Percentiles rank a stretch among this genome's conserved stretches.
These are phyloP conservation scores for Petrosia ficiformis DNA, from an alignment of 37 sponge, comb jelly and placozoan genomes.

Conservation along the genomic window DNA sequence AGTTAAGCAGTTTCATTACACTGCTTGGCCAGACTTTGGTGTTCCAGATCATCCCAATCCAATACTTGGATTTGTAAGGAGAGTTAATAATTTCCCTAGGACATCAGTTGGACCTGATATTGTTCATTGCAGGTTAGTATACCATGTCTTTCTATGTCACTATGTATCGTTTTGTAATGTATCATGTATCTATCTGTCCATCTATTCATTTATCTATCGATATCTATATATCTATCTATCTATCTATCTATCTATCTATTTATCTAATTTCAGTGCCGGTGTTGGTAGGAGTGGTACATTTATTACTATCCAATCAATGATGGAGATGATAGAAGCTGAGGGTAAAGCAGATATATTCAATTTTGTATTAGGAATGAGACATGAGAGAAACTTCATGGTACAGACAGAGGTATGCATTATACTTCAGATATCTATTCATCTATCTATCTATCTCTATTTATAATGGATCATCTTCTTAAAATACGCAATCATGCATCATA, in stretches of 20 bases:
- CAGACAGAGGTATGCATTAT: conserved; percentile 93
- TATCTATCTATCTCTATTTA: too few relatives aligned
- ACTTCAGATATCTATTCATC: too few relatives aligned
- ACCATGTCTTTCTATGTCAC: not conserved
- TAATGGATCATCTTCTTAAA: too few relatives aligned
- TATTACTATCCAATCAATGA: conserved; percentile 58
- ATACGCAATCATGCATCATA: too few relatives aligned
- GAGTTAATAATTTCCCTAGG: conserved; percentile 39
- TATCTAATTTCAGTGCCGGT: conserved; percentile 58
- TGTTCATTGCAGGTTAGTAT: conserved; percentile 76
- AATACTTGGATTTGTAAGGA: conserved; percentile 51
- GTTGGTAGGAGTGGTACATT: conserved; percentile 83
- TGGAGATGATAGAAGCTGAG: conserved; percentile 62
- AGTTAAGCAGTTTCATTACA: conserved; percentile 85
- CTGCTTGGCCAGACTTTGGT: conserved; percentile 86
- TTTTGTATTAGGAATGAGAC: conserved; percentile 56
- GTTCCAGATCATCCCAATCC: conserved; percentile 72
- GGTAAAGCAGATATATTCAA: conserved; percentile 71
- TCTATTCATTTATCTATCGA: too few relatives aligned
- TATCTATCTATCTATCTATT: too few relatives aligned
- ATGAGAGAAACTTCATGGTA: conserved; percentile 76
- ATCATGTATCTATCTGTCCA: not conserved
- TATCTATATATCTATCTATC: too few relatives aligned
- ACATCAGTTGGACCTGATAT: conserved; percentile 62
- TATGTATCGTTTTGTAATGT: not conserved